Conservation (phyloP, 2,888 invertebrate genomes). For the Pemphredon lugubris region DNA sequence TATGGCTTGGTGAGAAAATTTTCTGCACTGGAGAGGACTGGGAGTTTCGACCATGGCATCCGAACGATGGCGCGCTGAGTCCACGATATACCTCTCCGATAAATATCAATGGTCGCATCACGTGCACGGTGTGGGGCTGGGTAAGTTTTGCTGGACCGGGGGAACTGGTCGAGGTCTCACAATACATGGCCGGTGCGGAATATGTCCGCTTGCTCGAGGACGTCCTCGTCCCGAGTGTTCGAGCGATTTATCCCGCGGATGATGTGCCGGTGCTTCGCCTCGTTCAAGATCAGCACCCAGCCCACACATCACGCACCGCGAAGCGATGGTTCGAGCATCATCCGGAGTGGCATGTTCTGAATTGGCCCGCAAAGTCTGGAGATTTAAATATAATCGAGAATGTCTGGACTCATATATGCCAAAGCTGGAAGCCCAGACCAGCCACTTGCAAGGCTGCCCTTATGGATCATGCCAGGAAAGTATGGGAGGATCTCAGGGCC, state of each 20-base stretch:
- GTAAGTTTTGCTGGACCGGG: not conserved
- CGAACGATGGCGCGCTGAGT: not conserved
- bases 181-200: conserved; percentile 1
- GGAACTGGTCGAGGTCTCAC: not conserved
- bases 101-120: not conserved
- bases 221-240: not conserved
- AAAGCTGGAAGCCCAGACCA: too few relatives aligned
- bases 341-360: too few relatives aligned
- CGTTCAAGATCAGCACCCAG: too few relatives aligned
- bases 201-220: conserved; percentile 6
- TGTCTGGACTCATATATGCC: too few relatives aligned
- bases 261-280: not conserved
- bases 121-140: conserved; percentile 8
- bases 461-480: too few relatives aligned
- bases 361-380: too few relatives aligned
- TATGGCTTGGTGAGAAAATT: not conserved
- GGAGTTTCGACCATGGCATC: not conserved
- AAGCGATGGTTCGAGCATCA: too few relatives aligned
- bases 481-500: too few relatives aligned
- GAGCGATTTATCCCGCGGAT: conserved; percentile 5
- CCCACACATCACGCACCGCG: too few relatives aligned
- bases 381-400: too few relatives aligned
- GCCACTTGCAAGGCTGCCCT: too few relatives aligned
- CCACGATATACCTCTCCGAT: not conserved
- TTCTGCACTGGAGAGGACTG: not conserved